These are phyloP conservation scores for Lynx canadensis DNA, from an alignment of 2,113 vertebrate species.

Conservation along the genomic window DNA sequence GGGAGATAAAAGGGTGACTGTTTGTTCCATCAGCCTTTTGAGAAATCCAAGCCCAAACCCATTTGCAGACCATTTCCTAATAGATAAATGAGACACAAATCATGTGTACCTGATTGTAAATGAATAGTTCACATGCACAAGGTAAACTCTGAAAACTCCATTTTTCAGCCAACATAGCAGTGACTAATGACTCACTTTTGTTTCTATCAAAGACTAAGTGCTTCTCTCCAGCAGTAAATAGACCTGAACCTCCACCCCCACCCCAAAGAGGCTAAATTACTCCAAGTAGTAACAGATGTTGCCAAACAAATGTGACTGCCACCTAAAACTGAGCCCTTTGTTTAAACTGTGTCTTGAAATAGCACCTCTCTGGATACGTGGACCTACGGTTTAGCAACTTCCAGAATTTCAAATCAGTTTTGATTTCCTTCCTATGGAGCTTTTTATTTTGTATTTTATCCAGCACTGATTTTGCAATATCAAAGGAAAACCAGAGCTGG, in stretches of 20 bases:
- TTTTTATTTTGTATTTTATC: constrained; percentile 27
- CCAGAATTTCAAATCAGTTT: background rate
- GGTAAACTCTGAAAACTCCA: constrained; percentile 70
- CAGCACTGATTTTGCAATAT: background rate
- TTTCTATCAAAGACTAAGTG: constrained; percentile 62
- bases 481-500: background rate
- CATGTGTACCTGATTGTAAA: constrained; percentile 59
- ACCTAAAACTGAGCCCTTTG: background rate
- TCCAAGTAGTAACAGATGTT: background rate
- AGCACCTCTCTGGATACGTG: background rate
- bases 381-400: background rate
- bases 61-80: constrained; percentile 67
- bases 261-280: background rate
- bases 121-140: constrained; percentile 64
- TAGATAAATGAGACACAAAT: constrained; percentile 72
- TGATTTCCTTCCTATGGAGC: background rate
- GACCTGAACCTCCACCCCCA: background rate
- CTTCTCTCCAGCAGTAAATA: constrained; percentile 43
- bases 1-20: constrained; percentile 59
- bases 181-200: constrained; percentile 62
- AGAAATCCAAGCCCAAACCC: constrained; percentile 55
- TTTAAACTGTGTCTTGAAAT: constrained; percentile 39
- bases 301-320: background rate
- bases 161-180: constrained; percentile 54
- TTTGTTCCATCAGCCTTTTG: constrained; percentile 59